Conservation (phyloP, 2,888 invertebrate genomes). For the Tetragonula carbonaria region DNA sequence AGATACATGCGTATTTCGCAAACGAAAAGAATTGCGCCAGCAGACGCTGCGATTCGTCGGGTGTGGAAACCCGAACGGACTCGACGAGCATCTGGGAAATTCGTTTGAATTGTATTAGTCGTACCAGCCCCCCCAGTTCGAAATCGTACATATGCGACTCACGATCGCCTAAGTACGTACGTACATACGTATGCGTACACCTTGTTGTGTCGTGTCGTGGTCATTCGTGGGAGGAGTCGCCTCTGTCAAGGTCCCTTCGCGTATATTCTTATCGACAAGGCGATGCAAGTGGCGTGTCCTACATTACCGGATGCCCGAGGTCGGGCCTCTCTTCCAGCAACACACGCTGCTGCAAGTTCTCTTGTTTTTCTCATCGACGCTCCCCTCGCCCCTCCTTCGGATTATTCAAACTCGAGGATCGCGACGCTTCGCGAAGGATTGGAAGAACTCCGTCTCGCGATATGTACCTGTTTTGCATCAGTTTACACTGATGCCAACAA, state of each 20-base stretch:
- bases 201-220: slow-evolving; percentile 40
- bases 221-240: slow-evolving; percentile 65
- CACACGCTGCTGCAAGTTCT: not conserved
- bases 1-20: slow-evolving; percentile 19
- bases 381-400: not conserved
- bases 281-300: slow-evolving; percentile 58
- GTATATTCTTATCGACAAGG: slow-evolving; percentile 63
- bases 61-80: slow-evolving; percentile 46
- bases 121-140: not conserved
- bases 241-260: slow-evolving; percentile 69
- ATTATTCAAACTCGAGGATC: not conserved
- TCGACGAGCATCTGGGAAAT: slow-evolving; percentile 51
- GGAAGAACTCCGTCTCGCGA: no score
- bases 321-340: slow-evolving; percentile 43
- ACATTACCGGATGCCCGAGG: slow-evolving; percentile 63
- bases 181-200: not conserved
- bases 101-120: slow-evolving; percentile 51
- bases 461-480: no score
- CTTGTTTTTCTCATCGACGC: no score
- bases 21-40: slow-evolving; percentile 30
- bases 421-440: not conserved
- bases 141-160: slow-evolving; percentile 39
- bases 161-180: slow-evolving; percentile 11
- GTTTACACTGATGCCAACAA: no score
- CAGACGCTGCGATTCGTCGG: slow-evolving; percentile 8